These are phyloP conservation scores for Ceuthmochares aereus DNA, from an alignment of 2,113 vertebrate species.

Conservation along the genomic window DNA sequence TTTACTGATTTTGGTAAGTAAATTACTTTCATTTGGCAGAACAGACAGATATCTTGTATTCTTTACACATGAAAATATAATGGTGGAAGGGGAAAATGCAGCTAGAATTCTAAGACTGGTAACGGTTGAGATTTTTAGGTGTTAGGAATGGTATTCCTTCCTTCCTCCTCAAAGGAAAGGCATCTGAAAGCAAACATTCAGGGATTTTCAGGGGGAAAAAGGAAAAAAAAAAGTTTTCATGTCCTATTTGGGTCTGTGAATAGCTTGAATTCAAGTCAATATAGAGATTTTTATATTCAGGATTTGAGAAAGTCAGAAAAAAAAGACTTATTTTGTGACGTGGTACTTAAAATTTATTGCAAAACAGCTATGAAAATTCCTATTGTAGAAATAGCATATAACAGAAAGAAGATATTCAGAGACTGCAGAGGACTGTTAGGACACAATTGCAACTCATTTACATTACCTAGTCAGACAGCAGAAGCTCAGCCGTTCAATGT, in stretches of 20 bases:
- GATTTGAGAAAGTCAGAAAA: background rate
- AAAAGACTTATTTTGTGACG: background rate
- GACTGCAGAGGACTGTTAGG: background rate
- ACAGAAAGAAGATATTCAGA: background rate
- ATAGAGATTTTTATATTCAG: background rate
- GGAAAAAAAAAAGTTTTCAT: background rate
- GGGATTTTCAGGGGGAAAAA: background rate
- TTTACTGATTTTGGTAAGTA: background rate
- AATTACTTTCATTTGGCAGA: background rate
- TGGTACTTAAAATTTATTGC: background rate
- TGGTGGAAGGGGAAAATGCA: background rate
- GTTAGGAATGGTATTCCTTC: background rate
- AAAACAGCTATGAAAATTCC: background rate
- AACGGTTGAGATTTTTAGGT: background rate
- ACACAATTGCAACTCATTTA: background rate
- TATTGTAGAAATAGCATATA: background rate
- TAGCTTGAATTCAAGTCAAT: background rate
- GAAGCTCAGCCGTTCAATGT: background rate
- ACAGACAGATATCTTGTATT: background rate
- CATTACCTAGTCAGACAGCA: background rate
- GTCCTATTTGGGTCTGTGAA: background rate
- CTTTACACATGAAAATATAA: background rate
- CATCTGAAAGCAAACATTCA: background rate
- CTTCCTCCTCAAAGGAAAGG: conserved; percentile 11
- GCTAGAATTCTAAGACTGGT: background rate